These are phyloP conservation scores for Coecobrya sp. DNA, from an alignment of 2,888 invertebrate genomes.

Conservation along the genomic window DNA sequence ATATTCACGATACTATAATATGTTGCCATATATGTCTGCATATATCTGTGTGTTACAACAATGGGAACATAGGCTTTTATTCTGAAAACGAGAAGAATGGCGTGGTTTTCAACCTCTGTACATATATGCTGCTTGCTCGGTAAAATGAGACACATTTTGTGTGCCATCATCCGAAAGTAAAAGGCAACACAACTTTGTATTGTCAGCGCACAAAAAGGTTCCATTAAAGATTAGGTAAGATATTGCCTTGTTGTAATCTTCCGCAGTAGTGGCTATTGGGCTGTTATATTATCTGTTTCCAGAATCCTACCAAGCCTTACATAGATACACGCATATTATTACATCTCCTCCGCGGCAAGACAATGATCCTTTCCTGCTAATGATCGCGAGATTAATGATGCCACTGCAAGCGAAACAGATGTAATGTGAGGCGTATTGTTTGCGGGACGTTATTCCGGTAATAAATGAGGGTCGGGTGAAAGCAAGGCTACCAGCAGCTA, in stretches of 20 bases:
- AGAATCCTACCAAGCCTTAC: neutral
- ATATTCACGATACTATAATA: neutral
- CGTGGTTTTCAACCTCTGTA: conserved; percentile 1
- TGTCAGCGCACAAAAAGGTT: conserved; percentile 52
- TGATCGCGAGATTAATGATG: conserved; percentile 70
- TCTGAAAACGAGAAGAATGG: neutral
- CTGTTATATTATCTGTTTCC: neutral
- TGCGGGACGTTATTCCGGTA: conserved; percentile 37
- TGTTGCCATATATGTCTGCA: neutral
- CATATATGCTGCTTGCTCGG: neutral
- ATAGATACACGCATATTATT: neutral
- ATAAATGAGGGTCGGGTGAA: neutral
- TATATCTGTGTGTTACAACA: neutral
- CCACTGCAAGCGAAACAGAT: conserved; percentile 41
- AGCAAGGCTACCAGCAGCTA: neutral
- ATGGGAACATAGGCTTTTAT: neutral
- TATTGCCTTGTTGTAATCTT: conserved; percentile 48
- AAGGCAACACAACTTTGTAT: conserved; percentile 25
- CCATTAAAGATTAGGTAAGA: conserved; percentile 47
- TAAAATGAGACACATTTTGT: conserved; percentile 16
- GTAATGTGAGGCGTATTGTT: conserved; percentile 1
- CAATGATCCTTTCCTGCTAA: conserved; percentile 60
- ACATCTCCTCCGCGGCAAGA: conserved; percentile 35
- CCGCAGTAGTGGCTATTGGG: conserved; percentile 25
- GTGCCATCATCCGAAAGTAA: neutral